phyloP scores from a whole-genome alignment of 2,888 invertebrate genomes.

The Sceliomorpha sp. region DNA sequence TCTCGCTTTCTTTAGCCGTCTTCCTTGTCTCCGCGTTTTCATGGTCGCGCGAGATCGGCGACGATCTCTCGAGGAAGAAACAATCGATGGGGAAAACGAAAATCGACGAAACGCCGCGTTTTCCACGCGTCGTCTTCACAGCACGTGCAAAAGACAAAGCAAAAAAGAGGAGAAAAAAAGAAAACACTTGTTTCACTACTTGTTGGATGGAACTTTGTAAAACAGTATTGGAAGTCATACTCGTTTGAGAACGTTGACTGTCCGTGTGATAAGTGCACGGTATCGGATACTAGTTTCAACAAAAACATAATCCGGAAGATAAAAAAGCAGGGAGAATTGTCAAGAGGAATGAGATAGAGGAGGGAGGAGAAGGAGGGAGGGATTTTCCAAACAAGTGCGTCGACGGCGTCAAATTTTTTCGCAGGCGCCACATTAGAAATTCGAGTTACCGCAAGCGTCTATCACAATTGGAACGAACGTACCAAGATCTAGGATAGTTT shows the following conservation, averaged over 20 bases:
- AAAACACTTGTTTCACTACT: slow-evolving; percentile 47
- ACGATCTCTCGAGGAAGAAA: slow-evolving; percentile 12
- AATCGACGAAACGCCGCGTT: slow-evolving; percentile 11
- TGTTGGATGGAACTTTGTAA: slow-evolving; percentile 26
- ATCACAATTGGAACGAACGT: slow-evolving; percentile 14
- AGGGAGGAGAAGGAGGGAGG: slow-evolving; percentile 13
- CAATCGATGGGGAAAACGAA: slow-evolving; percentile 15
- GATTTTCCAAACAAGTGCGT: too few relatives aligned
- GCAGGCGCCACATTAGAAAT: slow-evolving; percentile 44
- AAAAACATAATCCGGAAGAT: slow-evolving; percentile 38
- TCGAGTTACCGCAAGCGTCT: slow-evolving; percentile 9
- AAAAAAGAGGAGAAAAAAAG: slow-evolving; percentile 37
- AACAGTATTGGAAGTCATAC: background rate
- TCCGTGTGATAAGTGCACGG: slow-evolving; percentile 47
- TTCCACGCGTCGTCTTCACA: slow-evolving; percentile 31
- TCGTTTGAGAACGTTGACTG: slow-evolving; percentile 8
- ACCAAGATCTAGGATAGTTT: too few relatives aligned
- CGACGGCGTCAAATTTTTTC: too few relatives aligned
- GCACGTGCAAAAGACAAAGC: slow-evolving; percentile 57
- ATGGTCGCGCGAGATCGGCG: slow-evolving; percentile 6
- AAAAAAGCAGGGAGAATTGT: slow-evolving; percentile 48
- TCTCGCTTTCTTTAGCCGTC: background rate
- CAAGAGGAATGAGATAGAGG: slow-evolving; percentile 33
- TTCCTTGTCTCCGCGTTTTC: background rate
- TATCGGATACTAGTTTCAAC: slow-evolving; percentile 23